Conservation (phyloP, 2,888 invertebrate genomes). For the Dysmachus trigonus region DNA sequence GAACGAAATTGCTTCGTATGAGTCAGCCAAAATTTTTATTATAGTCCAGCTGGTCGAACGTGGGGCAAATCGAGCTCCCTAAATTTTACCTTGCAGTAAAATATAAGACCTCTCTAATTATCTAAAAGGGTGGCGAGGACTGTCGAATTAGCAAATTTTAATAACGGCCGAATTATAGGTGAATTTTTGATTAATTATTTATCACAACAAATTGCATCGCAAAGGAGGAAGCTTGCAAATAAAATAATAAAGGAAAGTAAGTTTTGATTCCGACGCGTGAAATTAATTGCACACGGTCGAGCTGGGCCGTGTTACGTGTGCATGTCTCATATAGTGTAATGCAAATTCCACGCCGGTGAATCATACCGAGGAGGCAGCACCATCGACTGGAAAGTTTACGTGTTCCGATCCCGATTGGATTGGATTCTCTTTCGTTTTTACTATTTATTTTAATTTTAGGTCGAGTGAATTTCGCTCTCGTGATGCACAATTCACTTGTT, state of each 20-base stretch:
- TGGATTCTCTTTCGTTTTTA: background rate
- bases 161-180: background rate
- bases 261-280: background rate
- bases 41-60: background rate
- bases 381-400: constrained; percentile 33
- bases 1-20: constrained; percentile 11
- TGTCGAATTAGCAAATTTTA: background rate
- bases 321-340: background rate
- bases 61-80: background rate
- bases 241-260: constrained; percentile 19
- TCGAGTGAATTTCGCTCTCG: background rate
- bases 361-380: constrained; percentile 10
- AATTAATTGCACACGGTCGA: constrained; percentile 20
- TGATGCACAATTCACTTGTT: constrained; percentile 18
- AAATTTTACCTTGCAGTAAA: background rate
- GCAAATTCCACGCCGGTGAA: constrained; percentile 30
- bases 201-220: background rate
- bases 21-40: background rate
- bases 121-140: background rate
- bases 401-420: constrained; percentile 30
- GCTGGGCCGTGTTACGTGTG: constrained; percentile 2
- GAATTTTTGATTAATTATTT: constrained; percentile 16
- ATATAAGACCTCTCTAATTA: background rate
- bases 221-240: constrained; percentile 2
- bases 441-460: constrained; percentile 9